Conservation (phyloP, 2,113 vertebrate genomes). For the Sturnira hondurensis region DNA sequence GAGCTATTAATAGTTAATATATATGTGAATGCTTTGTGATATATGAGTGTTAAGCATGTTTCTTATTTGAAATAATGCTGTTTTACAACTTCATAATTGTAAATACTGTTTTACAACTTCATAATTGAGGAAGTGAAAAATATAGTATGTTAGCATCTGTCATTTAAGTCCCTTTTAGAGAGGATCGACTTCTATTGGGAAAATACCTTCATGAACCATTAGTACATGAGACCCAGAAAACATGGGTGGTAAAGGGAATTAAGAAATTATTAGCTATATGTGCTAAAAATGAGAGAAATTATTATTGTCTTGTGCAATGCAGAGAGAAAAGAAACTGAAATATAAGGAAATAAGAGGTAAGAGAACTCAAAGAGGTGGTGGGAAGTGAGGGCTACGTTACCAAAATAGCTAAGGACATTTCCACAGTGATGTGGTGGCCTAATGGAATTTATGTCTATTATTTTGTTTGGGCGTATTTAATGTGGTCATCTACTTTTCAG, state of each 20-base stretch:
- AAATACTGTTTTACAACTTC: neutral
- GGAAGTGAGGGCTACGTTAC: neutral
- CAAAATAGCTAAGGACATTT: neutral
- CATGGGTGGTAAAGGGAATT: neutral
- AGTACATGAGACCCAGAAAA: neutral
- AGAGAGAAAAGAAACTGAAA: neutral
- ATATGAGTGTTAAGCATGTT: neutral
- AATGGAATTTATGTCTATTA: neutral
- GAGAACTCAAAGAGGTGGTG: neutral
- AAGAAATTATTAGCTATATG: neutral
- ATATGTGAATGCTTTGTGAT: neutral
- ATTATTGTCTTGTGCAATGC: neutral
- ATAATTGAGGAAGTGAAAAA: neutral
- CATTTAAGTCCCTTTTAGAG: neutral
- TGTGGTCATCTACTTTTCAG: neutral
- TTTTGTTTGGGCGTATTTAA: neutral
- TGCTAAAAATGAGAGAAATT: neutral
- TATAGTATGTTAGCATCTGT: neutral
- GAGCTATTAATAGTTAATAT: neutral
- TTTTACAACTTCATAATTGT: neutral
- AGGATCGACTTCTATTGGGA: neutral
- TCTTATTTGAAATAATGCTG: neutral
- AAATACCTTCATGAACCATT: neutral
- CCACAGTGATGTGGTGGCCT: neutral
- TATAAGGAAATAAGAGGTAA: neutral